Evolutionary conservation across 2,888 invertebrate genomes (phyloP).

Genomic region (Acronicta alni): DNA sequence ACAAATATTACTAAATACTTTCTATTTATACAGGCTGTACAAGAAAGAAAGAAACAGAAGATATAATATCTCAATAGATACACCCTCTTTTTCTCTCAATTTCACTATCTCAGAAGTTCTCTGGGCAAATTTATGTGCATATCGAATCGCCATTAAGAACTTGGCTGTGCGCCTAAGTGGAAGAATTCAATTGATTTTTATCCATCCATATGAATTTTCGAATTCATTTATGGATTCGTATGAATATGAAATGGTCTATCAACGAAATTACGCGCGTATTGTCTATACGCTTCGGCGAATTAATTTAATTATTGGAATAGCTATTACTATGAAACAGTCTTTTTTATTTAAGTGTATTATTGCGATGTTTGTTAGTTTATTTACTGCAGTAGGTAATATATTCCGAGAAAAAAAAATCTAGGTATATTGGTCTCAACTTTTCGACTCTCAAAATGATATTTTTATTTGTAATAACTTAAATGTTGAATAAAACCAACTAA

Average conservation of each 20-base stretch:
- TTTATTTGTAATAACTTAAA: too few species aligned
- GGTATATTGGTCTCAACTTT: too few species aligned
- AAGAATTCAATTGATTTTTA: slow-evolving; percentile 71
- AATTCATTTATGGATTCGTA: slow-evolving; percentile 20
- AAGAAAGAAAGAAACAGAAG: slow-evolving; percentile 21
- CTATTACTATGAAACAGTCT: too few species aligned
- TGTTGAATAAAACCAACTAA: too few species aligned
- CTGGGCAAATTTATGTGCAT: slow-evolving; percentile 80
- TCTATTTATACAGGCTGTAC: background rate
- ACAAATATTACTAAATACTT: background rate
- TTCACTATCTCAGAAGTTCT: slow-evolving; percentile 39
- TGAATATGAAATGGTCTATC: slow-evolving; percentile 16
- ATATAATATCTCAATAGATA: slow-evolving; percentile 15
- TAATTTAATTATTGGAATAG: too few species aligned
- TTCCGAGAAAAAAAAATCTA: too few species aligned
- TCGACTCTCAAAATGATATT: too few species aligned
- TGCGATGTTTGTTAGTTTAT: too few species aligned
- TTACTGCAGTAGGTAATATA: too few species aligned
- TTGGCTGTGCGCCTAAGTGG: slow-evolving; percentile 52
- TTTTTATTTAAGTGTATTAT: too few species aligned
- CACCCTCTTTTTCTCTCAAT: slow-evolving; percentile 19
- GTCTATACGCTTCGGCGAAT: too few species aligned
- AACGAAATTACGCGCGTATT: background rate
- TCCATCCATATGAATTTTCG: slow-evolving; percentile 50
- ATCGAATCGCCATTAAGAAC: slow-evolving; percentile 71